A percentile compares a stretch with the other conserved stretches of the same genome.
Conservation (phyloP, 2,888 invertebrate species). For the Euzetes globulus region DNA sequence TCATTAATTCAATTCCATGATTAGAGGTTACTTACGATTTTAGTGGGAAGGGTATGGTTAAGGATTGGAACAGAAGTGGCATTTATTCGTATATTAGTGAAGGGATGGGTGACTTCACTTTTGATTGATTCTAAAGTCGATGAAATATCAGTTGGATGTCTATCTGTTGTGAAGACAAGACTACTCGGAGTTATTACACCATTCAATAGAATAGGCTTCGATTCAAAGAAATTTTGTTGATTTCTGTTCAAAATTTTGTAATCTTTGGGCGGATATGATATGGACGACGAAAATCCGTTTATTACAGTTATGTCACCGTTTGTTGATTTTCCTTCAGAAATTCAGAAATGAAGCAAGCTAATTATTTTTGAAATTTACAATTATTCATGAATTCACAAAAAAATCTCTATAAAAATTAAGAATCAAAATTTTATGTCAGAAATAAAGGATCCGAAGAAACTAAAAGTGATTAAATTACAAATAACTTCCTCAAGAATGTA, state of each 20-base stretch:
- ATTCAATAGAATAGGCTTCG: neutral
- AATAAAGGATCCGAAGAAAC: too few relatives aligned
- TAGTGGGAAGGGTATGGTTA: neutral
- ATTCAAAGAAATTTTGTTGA: neutral
- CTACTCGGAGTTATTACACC: neutral
- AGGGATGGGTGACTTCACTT: neutral
- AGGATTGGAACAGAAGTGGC: neutral
- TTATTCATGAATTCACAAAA: too few relatives aligned
- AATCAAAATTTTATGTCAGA: too few relatives aligned
- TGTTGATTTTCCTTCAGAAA: neutral
- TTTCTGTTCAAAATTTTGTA: neutral
- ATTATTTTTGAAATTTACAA: too few relatives aligned
- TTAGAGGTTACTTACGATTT: neutral
- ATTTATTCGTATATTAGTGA: neutral
- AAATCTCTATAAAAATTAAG: too few relatives aligned
- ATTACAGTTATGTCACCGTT: slow-evolving; percentile 20
- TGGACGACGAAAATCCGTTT: neutral
- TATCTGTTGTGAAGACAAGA: neutral
- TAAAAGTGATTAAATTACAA: too few relatives aligned
- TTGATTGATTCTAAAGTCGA: neutral
- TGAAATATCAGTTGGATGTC: neutral
- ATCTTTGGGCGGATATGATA: neutral
- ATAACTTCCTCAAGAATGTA: too few relatives aligned
- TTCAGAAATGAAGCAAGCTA: neutral
- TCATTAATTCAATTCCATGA: neutral